These are phyloP conservation scores for Sebastes trivittatus DNA, from an alignment of 2,797 vertebrate genomes.

Conservation along the genomic window DNA sequence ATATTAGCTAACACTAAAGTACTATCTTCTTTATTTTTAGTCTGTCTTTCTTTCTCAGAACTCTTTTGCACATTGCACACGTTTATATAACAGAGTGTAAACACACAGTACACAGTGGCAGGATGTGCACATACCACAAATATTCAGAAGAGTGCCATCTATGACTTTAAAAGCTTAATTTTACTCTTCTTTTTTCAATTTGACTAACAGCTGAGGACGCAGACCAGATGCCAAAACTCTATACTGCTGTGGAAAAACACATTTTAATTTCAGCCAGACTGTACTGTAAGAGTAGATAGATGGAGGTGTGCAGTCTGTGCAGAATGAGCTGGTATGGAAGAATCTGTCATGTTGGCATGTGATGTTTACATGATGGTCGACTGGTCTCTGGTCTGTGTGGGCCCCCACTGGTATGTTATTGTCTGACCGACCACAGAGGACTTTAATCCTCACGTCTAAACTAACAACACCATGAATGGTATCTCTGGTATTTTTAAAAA, in stretches of 20 bases:
- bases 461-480: constrained; percentile 41
- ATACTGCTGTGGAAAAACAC: not conserved
- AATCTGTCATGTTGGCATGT: constrained; percentile 44
- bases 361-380: constrained; percentile 44
- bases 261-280: not conserved
- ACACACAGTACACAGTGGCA: not conserved
- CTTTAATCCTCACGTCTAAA: constrained; percentile 35
- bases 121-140: not conserved
- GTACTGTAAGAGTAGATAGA: not conserved
- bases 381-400: not conserved
- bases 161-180: not conserved
- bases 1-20: not conserved
- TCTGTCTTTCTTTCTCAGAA: not conserved
- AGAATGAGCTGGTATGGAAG: constrained; percentile 5
- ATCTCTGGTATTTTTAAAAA: constrained; percentile 39
- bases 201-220: not conserved
- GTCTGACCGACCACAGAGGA: constrained; percentile 24
- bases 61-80: not conserved
- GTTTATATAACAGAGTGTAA: constrained; percentile 17
- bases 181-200: not conserved
- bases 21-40: not conserved
- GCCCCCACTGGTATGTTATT: constrained; percentile 57
- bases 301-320: constrained; percentile 1
- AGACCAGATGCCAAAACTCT: not conserved
- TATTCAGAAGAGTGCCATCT: not conserved